Conservation (phyloP, 2,797 vertebrate genomes). For the Eurystomus glaucurus region DNA sequence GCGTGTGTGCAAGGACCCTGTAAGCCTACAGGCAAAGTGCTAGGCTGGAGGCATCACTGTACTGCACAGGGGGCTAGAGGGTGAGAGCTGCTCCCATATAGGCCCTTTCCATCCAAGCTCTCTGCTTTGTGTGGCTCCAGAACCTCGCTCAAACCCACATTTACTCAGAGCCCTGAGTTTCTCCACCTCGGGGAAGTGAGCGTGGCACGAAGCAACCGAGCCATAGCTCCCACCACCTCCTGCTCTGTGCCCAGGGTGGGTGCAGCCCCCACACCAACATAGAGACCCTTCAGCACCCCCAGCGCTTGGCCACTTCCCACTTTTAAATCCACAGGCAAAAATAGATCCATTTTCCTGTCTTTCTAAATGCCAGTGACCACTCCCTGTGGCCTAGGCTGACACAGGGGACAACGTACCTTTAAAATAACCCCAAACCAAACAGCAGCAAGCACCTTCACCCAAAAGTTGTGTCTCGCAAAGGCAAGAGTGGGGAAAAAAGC, state of each 20-base stretch:
- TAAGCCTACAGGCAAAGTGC: background rate
- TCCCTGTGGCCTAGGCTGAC: background rate
- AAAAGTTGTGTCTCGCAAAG: background rate
- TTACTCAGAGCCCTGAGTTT: background rate
- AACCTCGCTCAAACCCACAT: background rate
- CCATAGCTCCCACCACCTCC: background rate
- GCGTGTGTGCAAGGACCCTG: accelerated
- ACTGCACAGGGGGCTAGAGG: background rate
- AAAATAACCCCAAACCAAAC: background rate
- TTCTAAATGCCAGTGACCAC: background rate
- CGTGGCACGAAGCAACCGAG: background rate
- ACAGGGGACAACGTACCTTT: background rate
- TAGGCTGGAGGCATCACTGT: background rate
- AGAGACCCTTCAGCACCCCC: background rate
- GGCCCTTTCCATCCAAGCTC: accelerated
- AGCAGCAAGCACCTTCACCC: background rate
- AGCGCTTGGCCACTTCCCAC: accelerated
- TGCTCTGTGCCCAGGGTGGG: accelerated
- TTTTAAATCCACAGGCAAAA: background rate
- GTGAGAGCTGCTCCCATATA: background rate
- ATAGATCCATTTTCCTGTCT: background rate
- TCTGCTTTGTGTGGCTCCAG: background rate
- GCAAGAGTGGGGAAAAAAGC: accelerated
- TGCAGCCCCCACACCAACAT: background rate
- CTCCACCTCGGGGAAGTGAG: accelerated